Evolutionary conservation across 2,888 invertebrate species (phyloP).

Genomic region (Pemphredon lugubris): DNA sequence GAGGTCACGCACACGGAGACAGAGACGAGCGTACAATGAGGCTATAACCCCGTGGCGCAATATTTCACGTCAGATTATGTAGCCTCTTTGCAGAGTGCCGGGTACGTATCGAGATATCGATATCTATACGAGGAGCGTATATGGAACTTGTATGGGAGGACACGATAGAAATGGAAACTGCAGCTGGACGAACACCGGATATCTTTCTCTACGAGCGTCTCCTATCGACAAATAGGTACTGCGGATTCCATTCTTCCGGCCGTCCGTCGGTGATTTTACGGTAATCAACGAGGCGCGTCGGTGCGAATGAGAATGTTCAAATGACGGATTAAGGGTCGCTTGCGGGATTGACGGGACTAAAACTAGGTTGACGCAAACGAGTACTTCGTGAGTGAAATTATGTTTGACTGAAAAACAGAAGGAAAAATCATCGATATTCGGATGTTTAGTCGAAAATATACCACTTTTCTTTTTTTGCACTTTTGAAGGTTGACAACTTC

Average conservation of each 20-base stretch:
- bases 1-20: not conserved
- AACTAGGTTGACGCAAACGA: not conserved
- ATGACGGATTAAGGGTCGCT: not conserved
- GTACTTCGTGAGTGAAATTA: no score
- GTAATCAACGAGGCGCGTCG: not conserved
- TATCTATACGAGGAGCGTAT: constrained; percentile 32
- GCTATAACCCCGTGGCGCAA: constrained; percentile 56
- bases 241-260: not conserved
- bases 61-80: constrained; percentile 69
- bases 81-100: constrained; percentile 56
- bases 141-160: constrained; percentile 21
- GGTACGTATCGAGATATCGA: constrained; percentile 53
- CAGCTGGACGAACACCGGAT: constrained; percentile 45
- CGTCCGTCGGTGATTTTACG: not conserved
- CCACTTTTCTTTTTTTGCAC: no score
- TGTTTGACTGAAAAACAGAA: no score
- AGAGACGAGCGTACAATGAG: constrained; percentile 47
- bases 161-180: constrained; percentile 50
- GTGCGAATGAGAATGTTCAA: not conserved
- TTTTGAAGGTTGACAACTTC: no score
- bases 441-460: no score
- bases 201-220: constrained; percentile 19
- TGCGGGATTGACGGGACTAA: not conserved
- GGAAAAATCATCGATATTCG: no score
- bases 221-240: constrained; percentile 11